These are phyloP conservation scores for Empidonax traillii DNA, from an alignment of 2,113 vertebrate species.

Conservation along the genomic window DNA sequence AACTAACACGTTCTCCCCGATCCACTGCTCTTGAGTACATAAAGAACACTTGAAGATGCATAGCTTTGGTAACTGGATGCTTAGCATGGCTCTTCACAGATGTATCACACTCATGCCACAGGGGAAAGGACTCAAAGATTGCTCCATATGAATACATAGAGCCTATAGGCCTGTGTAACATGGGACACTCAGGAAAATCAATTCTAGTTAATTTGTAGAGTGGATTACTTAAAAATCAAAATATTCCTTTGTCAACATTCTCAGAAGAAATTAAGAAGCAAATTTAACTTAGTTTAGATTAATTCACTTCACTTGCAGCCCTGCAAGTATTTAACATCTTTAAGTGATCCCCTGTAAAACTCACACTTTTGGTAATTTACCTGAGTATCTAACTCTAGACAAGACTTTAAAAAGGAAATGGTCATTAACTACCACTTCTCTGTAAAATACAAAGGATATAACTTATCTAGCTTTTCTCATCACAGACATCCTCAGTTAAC, in stretches of 20 bases:
- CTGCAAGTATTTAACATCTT: not conserved
- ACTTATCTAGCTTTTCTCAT: not conserved
- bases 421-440: not conserved
- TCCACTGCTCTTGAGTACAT: not conserved
- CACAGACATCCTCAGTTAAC: not conserved
- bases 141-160: not conserved
- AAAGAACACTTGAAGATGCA: not conserved
- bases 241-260: not conserved
- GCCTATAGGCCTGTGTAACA: not conserved
- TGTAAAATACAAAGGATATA: not conserved
- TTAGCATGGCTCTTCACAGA: conserved; percentile 1
- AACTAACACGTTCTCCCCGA: not conserved
- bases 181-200: conserved; percentile 28
- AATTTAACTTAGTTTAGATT: conserved; percentile 28
- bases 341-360: conserved; percentile 29
- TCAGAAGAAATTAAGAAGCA: not conserved
- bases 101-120: not conserved
- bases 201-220: not conserved
- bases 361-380: conserved; percentile 52
- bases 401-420: conserved; percentile 20
- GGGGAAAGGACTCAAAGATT: not conserved
- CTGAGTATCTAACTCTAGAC: conserved; percentile 42
- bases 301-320: not conserved
- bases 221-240: conserved; percentile 31
- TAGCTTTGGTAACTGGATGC: conserved; percentile 23